Evolutionary conservation across 2,113 vertebrate genomes (phyloP), one percentile per base, ranked within the genome.

Genomic region (Columba janthina): DNA sequence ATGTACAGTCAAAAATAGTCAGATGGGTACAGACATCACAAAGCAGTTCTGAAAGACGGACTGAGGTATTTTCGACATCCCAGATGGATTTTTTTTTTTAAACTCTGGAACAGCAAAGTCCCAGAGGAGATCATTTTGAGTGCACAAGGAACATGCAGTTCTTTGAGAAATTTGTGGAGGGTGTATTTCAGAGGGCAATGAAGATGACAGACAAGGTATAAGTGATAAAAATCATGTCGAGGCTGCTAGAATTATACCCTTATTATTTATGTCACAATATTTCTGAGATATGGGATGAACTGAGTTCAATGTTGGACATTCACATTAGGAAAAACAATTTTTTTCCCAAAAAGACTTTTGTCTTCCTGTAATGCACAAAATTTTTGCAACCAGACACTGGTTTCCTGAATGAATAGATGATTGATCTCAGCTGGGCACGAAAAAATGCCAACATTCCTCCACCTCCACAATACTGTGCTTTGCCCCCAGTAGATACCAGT

Each of bases 191-290:
- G 58, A 72, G 31, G 36, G 25, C 21, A 89, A 13, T 76, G 53
- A 89, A 80, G 32, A 77, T 65, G 32, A 82, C 28, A 84, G 72
- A 57, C 56, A 77, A 84, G 20, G 34, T 71, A 84, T 48, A 38
- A 92, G 16, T 48, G 57, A 83, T 92, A 92, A 92, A 96, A 81
- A 57, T 84, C 38, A 46, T n/a, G 16, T 78, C 22, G 74, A 89
- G 48, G 25, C 28, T 89, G 22, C 73, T 69, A 78, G 65, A 92
- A 89, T 81, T 46, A 60, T 42, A 77, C 22, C 13, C 36, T 77
- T 93, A 77, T 86, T 95, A 92, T 92, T 96, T 93, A 76, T 92
- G 92, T 92, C 90, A 83, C 79, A 92, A 9, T 83, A 72, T 76
- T n/a, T 77, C 67, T 42, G 64, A 66, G 46, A 57, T 65, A 36